Base-by-base conservation (phyloP, 2,888 invertebrate genomes). In the Callimorpha dominula region DNA sequence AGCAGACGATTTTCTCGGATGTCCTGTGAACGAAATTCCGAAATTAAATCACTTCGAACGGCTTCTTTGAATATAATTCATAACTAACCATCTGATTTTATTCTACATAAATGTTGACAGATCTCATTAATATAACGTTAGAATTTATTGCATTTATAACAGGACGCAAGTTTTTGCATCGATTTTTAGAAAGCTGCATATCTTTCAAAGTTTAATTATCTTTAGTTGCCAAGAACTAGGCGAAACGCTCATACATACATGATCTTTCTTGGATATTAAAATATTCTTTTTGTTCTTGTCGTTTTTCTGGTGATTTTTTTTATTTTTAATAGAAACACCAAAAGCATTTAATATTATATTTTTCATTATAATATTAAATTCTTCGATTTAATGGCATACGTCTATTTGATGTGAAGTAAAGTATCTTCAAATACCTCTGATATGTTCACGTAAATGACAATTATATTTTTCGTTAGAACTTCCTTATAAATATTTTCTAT, bases 1-100 rank as follows among this genome's bases (percentile, higher is more conserved):
- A 80, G 80, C 82, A 71, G 66, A 83, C 42, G 15, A 65, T 57
- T 72, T 63, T 68, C 50, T 75, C 80, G 81, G 81, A 83, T 75
- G 80, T 70, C 76, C 68, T 46, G 42, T 43, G 11, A 64, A 43
- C 62, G 17, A 60, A 9, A 49, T 54, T 46, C 9, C 6, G 31
- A 49, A 20, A 65, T 17, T 52, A n/a, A 52, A 42, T 54, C 15
- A 17, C n/a, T 42, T 9, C 71, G n/a, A 81, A 71, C 71, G 71
- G 52, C 67, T 65, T 17, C 43, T 63, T 72, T 64, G 40, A 20
- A 49, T 67, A 40, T 70, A 71, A 79, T 75, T 77, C 64, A 72
- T 70, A 43, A 52, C 42, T 52, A 57, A 15, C 17, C 54, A 74
- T 72, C 49, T 64, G 42, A 68, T 73, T 76, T 73, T 70, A 14